phyloP scores from a whole-genome alignment of 2,888 invertebrate genomes.

The Acrocyrtus sp. region DNA sequence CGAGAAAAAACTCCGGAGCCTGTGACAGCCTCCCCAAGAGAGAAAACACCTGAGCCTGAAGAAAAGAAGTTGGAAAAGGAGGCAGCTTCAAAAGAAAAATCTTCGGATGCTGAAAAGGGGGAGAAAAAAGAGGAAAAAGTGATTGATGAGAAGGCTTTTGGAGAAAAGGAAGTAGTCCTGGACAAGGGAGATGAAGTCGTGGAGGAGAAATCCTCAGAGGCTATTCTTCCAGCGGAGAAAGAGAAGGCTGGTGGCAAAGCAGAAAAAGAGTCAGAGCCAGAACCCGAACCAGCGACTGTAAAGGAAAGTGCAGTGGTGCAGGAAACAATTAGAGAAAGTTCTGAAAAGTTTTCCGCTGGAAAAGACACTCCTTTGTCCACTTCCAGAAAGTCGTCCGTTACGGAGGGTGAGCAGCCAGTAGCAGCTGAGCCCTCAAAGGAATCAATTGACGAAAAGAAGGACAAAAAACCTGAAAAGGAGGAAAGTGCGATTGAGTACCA shows the following conservation, averaged over 20 bases:
- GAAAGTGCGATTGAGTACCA: too few species aligned
- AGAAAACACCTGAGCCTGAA: conserved; percentile 25
- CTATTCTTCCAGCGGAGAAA: too few species aligned
- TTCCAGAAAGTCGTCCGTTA: conserved; percentile 17
- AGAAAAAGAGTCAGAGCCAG: not conserved
- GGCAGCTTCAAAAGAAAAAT: conserved; percentile 9
- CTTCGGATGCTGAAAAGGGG: conserved; percentile 16
- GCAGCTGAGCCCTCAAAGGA: conserved; percentile 5
- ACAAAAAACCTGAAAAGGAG: not conserved
- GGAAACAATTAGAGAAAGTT: conserved; percentile 5
- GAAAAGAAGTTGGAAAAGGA: not conserved
- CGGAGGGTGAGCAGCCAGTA: conserved; percentile 1
- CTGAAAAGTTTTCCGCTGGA: conserved; percentile 4
- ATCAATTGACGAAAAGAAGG: conserved; percentile 18
- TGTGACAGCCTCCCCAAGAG: conserved; percentile 3
- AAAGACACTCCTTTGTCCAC: conserved; percentile 7
- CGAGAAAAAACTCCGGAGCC: conserved; percentile 28
- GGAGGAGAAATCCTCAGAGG: conserved; percentile 9
- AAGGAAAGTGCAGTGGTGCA: not conserved
- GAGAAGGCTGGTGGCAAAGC: too few species aligned
- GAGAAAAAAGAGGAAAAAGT: not conserved
- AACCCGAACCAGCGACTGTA: too few species aligned
- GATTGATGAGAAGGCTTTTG: conserved; percentile 4
- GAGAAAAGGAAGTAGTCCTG: not conserved
- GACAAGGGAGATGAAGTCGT: conserved; percentile 3